phyloP scores from a whole-genome alignment of 1,140 invertebrate species.

The Geopemphigus sp. region DNA sequence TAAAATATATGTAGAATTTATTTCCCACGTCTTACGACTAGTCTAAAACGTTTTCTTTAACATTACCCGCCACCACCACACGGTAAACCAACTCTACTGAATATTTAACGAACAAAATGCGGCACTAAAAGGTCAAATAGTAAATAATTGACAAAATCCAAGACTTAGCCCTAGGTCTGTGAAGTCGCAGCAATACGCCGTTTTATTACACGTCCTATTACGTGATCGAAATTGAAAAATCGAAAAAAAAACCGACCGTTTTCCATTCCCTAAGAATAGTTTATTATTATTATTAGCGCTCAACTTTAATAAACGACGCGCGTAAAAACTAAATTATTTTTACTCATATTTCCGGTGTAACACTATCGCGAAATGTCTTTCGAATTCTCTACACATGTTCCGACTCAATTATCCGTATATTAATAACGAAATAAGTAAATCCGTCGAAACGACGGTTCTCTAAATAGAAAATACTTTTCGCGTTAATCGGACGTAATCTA shows the following conservation, averaged over 20 bases:
- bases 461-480: no score
- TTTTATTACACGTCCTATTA: slow-evolving; percentile 15
- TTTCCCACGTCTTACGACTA: neutral
- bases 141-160: slow-evolving; percentile 41
- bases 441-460: no score
- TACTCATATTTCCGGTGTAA: no score
- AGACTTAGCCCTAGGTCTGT: no score
- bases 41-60: slow-evolving; percentile 12
- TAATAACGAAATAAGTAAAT: no score
- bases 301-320: neutral
- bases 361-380: no score
- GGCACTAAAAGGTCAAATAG: slow-evolving; percentile 1
- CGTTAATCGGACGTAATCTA: no score
- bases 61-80: neutral
- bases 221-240: slow-evolving; percentile 20
- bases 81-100: neutral
- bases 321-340: slow-evolving; percentile 12
- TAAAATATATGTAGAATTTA: slow-evolving; percentile 36
- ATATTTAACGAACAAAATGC: slow-evolving; percentile 22
- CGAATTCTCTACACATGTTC: no score
- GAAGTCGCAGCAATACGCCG: slow-evolving; percentile 7
- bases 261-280: neutral
- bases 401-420: no score
- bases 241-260: slow-evolving; percentile 14
- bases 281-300: neutral